A percentile compares a stretch with the other conserved stretches of the same genome.
Conservation (phyloP, 2,797 vertebrate species). For the Cossypha polioptera region DNA sequence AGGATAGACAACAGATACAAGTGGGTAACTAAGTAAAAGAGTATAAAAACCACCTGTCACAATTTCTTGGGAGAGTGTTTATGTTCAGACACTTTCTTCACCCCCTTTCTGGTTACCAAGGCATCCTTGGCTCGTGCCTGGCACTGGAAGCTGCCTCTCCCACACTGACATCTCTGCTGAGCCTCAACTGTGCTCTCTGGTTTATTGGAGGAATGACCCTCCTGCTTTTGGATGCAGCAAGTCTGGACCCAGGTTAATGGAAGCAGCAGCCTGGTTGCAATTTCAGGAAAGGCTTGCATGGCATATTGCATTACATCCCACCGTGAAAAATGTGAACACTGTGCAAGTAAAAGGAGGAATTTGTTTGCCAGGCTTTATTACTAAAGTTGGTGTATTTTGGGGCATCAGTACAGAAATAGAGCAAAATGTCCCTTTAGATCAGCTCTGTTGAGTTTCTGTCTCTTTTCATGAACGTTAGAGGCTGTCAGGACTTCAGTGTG, state of each 20-base stretch:
- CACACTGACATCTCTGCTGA: background rate
- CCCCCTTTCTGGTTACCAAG: background rate
- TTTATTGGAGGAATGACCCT: background rate
- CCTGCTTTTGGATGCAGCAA: background rate
- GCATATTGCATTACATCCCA: background rate
- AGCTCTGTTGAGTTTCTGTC: background rate
- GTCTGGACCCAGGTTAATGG: background rate
- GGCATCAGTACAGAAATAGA: constrained; percentile 7
- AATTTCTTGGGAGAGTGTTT: background rate
- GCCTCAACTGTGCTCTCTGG: background rate
- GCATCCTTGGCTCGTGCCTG: background rate
- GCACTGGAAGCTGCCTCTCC: background rate
- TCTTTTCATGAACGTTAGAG: background rate
- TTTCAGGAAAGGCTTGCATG: background rate
- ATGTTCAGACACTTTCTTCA: background rate
- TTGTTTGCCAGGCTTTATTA: background rate
- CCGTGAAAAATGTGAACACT: background rate
- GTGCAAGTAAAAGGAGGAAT: background rate
- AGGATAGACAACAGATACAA: constrained; percentile 57
- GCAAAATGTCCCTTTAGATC: background rate
- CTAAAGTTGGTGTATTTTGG: background rate
- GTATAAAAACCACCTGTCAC: constrained; percentile 36
- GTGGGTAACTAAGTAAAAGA: constrained; percentile 36
- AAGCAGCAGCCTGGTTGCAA: background rate
- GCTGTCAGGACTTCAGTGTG: background rate